phyloP scores from a whole-genome alignment of 2,113 vertebrate species.

The Amphiprion percula region DNA sequence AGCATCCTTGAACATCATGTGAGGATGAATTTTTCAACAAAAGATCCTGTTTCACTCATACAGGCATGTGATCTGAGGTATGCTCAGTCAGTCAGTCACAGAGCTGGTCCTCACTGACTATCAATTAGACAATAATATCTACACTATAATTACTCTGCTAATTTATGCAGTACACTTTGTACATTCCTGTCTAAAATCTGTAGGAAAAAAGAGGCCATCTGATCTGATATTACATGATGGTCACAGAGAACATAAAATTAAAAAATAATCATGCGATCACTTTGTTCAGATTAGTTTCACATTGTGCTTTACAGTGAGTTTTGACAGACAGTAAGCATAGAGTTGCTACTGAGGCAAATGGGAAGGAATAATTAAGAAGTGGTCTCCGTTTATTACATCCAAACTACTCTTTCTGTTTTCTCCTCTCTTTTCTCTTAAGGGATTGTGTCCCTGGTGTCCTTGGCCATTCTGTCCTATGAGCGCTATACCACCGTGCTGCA shows the following conservation, averaged over 20 bases:
- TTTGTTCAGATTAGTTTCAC: too few species aligned
- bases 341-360: not conserved
- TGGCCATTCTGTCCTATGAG: constrained; percentile 82
- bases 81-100: not conserved
- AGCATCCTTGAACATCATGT: not conserved
- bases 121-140: not conserved
- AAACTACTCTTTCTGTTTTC: not conserved
- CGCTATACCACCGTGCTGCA: constrained; percentile 69
- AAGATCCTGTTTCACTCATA: too few species aligned
- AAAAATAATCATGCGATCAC: too few species aligned
- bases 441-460: constrained; percentile 83
- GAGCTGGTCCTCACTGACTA: not conserved
- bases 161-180: not conserved
- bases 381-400: not conserved
- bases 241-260: too few species aligned
- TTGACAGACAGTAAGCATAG: too few species aligned
- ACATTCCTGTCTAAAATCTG: not conserved
- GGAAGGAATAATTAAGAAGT: not conserved
- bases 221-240: too few species aligned
- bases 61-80: not conserved
- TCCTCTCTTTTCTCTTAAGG: constrained; percentile 48
- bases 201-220: too few species aligned
- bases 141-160: not conserved
- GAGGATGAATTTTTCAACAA: not conserved
- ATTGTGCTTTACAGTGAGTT: too few species aligned